These are phyloP conservation scores for Microcebus griseorufus DNA, from an alignment of 2,113 vertebrate species.

Conservation along the genomic window DNA sequence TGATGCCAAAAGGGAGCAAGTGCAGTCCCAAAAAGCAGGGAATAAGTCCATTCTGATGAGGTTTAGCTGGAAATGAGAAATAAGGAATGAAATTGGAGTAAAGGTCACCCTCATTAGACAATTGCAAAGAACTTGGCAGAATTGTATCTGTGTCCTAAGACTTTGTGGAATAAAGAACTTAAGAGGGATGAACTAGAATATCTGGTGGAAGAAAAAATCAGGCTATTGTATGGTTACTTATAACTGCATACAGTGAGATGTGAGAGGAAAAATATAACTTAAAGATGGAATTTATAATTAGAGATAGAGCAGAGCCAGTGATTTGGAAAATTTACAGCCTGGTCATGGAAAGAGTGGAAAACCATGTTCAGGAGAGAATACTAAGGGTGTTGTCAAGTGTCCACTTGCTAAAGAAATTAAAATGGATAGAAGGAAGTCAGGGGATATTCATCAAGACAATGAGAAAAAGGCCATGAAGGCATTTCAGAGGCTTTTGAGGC, in stretches of 20 bases:
- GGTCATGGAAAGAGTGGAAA: not conserved
- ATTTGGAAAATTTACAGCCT: not conserved
- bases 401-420: not conserved
- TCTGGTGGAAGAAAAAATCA: not conserved
- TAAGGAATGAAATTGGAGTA: not conserved
- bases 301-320: not conserved
- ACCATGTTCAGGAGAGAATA: not conserved
- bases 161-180: not conserved
- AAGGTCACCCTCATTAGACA: not conserved
- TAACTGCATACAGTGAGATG: not conserved
- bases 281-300: not conserved
- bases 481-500: not conserved
- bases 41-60: not conserved
- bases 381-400: not conserved
- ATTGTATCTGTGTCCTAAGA: not conserved
- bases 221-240: not conserved
- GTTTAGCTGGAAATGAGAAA: not conserved
- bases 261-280: not conserved
- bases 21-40: not conserved
- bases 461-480: not conserved
- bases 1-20: not conserved
- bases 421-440: not conserved
- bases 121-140: not conserved
- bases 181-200: not conserved
- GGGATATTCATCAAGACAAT: not conserved